phyloP scores from a whole-genome alignment of 2,888 invertebrate species.

The Sepioteuthis lessoniana region DNA sequence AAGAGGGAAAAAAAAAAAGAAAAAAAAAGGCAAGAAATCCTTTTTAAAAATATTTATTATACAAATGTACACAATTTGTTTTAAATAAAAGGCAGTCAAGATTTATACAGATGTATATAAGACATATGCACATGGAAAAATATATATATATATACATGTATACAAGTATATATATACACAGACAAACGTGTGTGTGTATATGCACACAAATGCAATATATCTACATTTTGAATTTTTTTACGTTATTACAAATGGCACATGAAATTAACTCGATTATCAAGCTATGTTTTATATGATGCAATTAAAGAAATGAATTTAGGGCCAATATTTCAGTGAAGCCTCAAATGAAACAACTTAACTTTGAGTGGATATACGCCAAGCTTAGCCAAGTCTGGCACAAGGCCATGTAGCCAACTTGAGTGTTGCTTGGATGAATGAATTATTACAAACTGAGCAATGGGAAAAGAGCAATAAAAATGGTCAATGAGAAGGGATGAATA shows the following conservation, averaged over 20 bases:
- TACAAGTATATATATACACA: constrained; percentile 20
- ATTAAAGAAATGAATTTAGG: not conserved
- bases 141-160: not conserved
- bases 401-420: too few relatives aligned
- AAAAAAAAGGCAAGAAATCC: not conserved
- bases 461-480: too few relatives aligned
- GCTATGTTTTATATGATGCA: not conserved
- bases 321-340: not conserved
- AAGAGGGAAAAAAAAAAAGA: not conserved
- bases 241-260: not conserved
- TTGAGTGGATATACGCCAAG: not conserved
- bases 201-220: not conserved
- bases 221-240: not conserved
- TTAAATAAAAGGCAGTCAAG: constrained; percentile 33
- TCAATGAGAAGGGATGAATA: too few relatives aligned
- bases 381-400: not conserved
- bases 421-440: too few relatives aligned
- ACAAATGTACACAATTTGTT: constrained; percentile 23
- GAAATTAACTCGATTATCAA: not conserved
- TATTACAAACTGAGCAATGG: too few relatives aligned
- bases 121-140: constrained; percentile 17
- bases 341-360: not conserved
- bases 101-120: constrained; percentile 33
- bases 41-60: constrained; percentile 33
- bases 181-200: not conserved